A percentile compares a stretch with the other conserved stretches of the same genome.
Evolutionary conservation across 2,888 invertebrate genomes (phyloP).

Genomic region (Chydorus sphaericus): DNA sequence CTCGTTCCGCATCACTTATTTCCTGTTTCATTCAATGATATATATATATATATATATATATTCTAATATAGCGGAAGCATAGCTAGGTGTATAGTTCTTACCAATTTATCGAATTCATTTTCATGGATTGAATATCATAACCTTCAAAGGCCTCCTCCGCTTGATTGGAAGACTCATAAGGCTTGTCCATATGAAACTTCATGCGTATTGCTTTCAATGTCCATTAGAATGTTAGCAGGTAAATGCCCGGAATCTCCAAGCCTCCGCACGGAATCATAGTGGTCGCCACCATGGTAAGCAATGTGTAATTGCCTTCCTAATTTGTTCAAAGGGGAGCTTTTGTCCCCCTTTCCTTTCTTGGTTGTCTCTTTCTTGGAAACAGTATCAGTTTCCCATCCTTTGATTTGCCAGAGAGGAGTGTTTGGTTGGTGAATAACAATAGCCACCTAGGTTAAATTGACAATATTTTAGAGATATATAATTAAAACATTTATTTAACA

Average conservation of each 20-base stretch:
- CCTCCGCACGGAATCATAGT: conserved; percentile 30
- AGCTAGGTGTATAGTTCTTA: conserved; percentile 14
- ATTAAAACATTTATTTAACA: neutral
- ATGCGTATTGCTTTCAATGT: conserved; percentile 6
- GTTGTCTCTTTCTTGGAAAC: conserved; percentile 10
- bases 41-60: neutral
- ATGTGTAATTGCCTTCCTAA: conserved; percentile 27
- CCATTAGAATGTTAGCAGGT: conserved; percentile 19
- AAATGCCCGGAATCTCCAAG: conserved; percentile 23
- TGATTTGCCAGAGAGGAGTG: conserved; percentile 27
- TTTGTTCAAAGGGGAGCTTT: conserved; percentile 1
- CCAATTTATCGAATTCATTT: neutral
- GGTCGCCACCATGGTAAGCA: conserved; percentile 32
- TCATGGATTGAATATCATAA: no score
- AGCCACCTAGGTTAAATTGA: conserved; percentile 23
- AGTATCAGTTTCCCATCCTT: conserved; percentile 20
- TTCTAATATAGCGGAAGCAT: neutral
- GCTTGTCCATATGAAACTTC: no score
- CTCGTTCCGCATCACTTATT: conserved; percentile 20
- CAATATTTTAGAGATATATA: neutral
- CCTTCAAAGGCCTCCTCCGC: no score
- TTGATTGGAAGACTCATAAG: neutral
- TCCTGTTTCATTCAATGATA: conserved; percentile 13
- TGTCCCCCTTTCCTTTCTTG: neutral
- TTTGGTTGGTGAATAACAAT: conserved; percentile 34